Evolutionary conservation across 2,888 invertebrate species (phyloP).

Genomic region (Epirrhoe tristata): DNA sequence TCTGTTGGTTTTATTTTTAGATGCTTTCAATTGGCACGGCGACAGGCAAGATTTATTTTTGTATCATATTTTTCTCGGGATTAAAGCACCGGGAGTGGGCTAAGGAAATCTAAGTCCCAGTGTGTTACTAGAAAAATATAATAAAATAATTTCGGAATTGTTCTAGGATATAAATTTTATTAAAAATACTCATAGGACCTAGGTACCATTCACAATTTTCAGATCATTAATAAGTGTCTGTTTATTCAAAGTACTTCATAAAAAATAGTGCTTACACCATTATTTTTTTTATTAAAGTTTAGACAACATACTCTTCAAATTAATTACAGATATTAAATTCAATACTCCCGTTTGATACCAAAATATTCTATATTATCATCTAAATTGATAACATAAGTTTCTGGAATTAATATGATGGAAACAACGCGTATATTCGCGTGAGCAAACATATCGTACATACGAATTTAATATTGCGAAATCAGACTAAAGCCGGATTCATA

Average conservation of each 20-base stretch:
- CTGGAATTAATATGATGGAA: conserved; percentile 33
- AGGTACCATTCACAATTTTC: too few relatives aligned
- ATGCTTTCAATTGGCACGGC: conserved; percentile 29
- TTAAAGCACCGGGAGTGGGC: background rate
- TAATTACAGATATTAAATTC: conserved; percentile 28
- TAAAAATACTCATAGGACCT: too few relatives aligned
- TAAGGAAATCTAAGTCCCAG: background rate
- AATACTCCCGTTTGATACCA: conserved; percentile 30
- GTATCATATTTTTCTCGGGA: conserved; percentile 15
- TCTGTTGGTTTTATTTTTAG: conserved; percentile 26
- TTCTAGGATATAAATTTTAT: too few relatives aligned
- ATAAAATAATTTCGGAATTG: background rate
- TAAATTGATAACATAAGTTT: conserved; percentile 38
- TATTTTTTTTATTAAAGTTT: too few relatives aligned
- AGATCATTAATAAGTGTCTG: too few relatives aligned
- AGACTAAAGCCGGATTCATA: conserved; percentile 23
- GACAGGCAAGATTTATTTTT: conserved; percentile 18
- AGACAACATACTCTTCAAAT: conserved; percentile 25
- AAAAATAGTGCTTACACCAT: background rate
- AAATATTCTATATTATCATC: conserved; percentile 31
- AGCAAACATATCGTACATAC: conserved; percentile 32
- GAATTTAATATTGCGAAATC: conserved; percentile 34
- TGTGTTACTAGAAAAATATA: background rate
- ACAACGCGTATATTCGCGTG: conserved; percentile 30
- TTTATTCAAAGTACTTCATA: too few relatives aligned